Evolutionary conservation across 2,113 vertebrate species (phyloP).

Genomic region (Mixornis gularis): DNA sequence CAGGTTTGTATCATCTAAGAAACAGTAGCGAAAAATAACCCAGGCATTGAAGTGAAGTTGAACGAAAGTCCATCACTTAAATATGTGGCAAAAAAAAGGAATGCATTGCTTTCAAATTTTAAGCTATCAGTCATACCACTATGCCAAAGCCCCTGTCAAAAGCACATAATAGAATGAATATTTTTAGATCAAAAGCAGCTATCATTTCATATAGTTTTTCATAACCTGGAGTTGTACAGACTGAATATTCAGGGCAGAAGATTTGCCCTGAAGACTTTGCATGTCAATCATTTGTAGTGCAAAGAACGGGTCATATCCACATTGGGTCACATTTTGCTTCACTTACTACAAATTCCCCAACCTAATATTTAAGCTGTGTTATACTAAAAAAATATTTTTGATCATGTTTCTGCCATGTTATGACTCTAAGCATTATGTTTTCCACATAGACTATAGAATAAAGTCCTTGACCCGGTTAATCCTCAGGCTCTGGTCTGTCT

Average conservation of each 20-base stretch:
- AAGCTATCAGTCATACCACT: neutral
- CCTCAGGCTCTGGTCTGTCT: slow-evolving; percentile 3
- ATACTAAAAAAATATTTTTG: neutral
- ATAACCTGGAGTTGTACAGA: neutral
- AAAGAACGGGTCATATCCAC: neutral
- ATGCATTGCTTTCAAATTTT: neutral
- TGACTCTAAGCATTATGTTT: slow-evolving; percentile 5
- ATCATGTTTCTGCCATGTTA: neutral
- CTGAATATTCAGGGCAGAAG: slow-evolving; percentile 18
- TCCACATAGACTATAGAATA: neutral
- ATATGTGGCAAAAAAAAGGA: neutral
- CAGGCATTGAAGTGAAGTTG: neutral
- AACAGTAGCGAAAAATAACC: neutral
- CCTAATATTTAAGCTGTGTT: neutral
- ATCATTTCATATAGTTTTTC: neutral
- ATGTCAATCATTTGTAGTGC: slow-evolving; percentile 8
- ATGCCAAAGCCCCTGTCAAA: neutral
- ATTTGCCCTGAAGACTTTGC: neutral
- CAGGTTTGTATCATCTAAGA: neutral
- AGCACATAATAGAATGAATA: neutral
- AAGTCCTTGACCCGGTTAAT: neutral
- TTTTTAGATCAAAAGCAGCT: slow-evolving; percentile 11
- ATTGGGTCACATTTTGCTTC: neutral
- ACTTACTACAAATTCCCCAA: neutral
- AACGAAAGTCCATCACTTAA: neutral